phyloP scores from a whole-genome alignment of 2,797 vertebrate species.

The Ibycter americanus region DNA sequence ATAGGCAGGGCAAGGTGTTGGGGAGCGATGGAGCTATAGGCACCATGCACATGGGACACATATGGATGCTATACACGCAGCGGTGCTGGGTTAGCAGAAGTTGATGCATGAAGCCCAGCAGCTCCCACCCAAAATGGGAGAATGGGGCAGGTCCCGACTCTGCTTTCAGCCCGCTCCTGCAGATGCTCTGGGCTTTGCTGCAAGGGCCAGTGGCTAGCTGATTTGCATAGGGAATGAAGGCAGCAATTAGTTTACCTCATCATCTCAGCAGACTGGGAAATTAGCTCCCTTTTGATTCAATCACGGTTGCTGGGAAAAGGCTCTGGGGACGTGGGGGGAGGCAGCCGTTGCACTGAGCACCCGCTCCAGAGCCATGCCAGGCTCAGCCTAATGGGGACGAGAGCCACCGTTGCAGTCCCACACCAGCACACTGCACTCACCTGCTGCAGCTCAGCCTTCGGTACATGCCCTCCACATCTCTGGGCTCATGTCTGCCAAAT shows the following conservation, averaged over 20 bases:
- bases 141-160: neutral
- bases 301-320: slow-evolving; percentile 6
- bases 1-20: neutral
- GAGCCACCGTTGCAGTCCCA: neutral
- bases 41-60: rapidly evolving
- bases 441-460: neutral
- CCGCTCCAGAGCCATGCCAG: neutral
- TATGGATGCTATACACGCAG: rapidly evolving
- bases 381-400: rapidly evolving
- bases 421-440: rapidly evolving
- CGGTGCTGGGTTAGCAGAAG: neutral
- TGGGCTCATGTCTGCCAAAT: rapidly evolving
- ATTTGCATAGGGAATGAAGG: slow-evolving; percentile 38
- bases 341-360: rapidly evolving
- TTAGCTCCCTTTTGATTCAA: neutral
- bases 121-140: neutral
- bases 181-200: neutral
- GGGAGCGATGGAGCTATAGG: neutral
- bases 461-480: neutral
- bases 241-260: slow-evolving; percentile 24
- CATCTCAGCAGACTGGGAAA: slow-evolving; percentile 3
- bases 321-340: neutral
- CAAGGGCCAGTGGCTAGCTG: neutral
- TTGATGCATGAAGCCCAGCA: rapidly evolving
- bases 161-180: neutral